Evolutionary conservation across 2,113 vertebrate species (phyloP).

Genomic region (Bufo bufo): DNA sequence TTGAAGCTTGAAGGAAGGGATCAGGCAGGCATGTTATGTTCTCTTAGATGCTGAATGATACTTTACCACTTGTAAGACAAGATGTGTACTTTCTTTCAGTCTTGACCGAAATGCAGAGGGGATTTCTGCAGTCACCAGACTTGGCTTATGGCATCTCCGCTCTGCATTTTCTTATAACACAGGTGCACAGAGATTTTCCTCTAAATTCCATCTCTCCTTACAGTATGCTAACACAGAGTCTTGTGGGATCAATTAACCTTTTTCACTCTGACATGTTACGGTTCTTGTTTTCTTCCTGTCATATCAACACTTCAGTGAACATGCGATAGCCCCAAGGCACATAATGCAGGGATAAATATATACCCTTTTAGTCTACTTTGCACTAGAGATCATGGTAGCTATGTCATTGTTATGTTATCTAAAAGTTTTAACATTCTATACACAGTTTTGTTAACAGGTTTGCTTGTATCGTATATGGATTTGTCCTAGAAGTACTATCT

Average conservation of each 20-base stretch:
- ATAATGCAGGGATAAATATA: constrained; percentile 7
- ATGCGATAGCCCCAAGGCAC: constrained; percentile 1
- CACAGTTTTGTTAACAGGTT: not conserved
- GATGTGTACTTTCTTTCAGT: constrained; percentile 4
- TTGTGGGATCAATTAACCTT: constrained; percentile 49
- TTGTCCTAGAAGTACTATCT: not conserved
- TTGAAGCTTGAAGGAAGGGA: constrained; percentile 23
- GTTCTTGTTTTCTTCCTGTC: constrained; percentile 22
- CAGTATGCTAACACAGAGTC: constrained; percentile 17
- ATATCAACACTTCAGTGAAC: constrained; percentile 17
- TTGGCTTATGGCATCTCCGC: not conserved
- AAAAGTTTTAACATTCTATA: not conserved
- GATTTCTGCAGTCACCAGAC: not conserved
- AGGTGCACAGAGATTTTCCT: constrained; percentile 14
- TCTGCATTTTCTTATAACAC: constrained; percentile 3
- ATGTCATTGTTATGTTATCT: not conserved
- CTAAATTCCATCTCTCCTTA: not conserved
- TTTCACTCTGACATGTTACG: constrained; percentile 24
- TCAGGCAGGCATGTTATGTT: constrained; percentile 1
- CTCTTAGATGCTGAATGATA: constrained; percentile 24
- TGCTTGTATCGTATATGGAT: not conserved
- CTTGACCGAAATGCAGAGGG: constrained; percentile 12
- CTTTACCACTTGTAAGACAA: constrained; percentile 30
- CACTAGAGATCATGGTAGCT: not conserved
- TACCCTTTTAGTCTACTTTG: not conserved